A percentile compares a stretch with the other conserved stretches of the same genome.
Evolutionary conservation across 2,888 invertebrate genomes (phyloP).

Genomic region (Cheilosia variabilis): DNA sequence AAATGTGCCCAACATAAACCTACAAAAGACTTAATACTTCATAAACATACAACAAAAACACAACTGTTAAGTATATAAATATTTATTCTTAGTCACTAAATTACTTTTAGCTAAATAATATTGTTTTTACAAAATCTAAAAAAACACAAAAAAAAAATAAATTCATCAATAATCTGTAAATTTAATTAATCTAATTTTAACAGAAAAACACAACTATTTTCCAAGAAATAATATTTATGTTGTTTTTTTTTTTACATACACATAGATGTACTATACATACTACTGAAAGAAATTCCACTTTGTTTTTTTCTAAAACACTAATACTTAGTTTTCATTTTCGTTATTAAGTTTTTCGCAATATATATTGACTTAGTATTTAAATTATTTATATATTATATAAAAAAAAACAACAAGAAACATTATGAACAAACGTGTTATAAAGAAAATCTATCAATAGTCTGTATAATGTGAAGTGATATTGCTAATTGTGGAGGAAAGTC

Average conservation of each 20-base stretch:
- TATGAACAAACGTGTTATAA: neutral
- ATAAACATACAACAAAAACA: conserved; percentile 24
- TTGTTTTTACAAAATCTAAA: conserved; percentile 49
- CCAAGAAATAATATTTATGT: conserved; percentile 47
- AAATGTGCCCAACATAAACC: conserved; percentile 38
- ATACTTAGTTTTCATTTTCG: conserved; percentile 22
- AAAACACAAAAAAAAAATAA: conserved; percentile 76
- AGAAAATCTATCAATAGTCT: neutral
- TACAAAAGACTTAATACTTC: conserved; percentile 60
- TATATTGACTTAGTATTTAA: conserved; percentile 43
- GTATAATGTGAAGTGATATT: neutral
- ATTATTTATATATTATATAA: neutral
- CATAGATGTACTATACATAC: neutral
- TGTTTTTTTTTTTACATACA: conserved; percentile 43
- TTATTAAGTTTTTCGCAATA: conserved; percentile 60
- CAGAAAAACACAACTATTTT: conserved; percentile 18
- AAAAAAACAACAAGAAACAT: neutral
- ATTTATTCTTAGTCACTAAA: conserved; percentile 72
- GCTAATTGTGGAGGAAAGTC: neutral
- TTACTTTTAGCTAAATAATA: conserved; percentile 66
- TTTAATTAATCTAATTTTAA: conserved; percentile 11
- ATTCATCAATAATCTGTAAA: conserved; percentile 18
- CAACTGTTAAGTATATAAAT: conserved; percentile 66
- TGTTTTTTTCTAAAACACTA: conserved; percentile 34
- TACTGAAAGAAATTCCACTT: conserved; percentile 51